phyloP scores from a whole-genome alignment of 2,888 invertebrate species.

The Periphyllus acericola region DNA sequence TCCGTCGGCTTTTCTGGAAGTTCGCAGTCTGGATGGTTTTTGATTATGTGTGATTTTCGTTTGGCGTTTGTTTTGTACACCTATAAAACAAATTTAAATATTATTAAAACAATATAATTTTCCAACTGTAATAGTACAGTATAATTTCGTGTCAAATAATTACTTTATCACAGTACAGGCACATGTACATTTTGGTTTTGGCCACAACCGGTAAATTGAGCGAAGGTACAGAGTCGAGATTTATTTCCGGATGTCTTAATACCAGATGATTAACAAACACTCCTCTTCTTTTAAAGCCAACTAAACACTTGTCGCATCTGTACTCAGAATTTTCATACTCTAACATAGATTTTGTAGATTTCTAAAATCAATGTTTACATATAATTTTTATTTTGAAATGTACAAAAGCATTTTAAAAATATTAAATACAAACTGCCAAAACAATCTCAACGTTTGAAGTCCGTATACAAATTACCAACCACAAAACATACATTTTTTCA shows the following conservation, averaged over 20 bases:
- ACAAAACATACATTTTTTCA: no score
- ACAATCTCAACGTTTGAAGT: neutral
- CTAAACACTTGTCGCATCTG: conserved; percentile 79
- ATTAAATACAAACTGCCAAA: neutral
- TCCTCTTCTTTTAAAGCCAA: conserved; percentile 84
- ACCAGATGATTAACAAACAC: conserved; percentile 88
- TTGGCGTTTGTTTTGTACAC: conserved; percentile 87
- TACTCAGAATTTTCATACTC: conserved; percentile 67
- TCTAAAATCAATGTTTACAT: neutral
- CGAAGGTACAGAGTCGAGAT: conserved; percentile 76
- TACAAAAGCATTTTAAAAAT: neutral
- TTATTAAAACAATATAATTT: neutral
- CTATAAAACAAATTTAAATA: conserved; percentile 65
- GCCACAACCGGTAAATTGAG: conserved; percentile 81
- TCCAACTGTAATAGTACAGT: neutral
- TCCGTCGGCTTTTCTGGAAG: conserved; percentile 68
- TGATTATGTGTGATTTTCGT: conserved; percentile 82
- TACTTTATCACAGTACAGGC: conserved; percentile 83
- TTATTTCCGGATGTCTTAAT: conserved; percentile 77
- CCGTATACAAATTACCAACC: no score
- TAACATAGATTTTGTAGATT: conserved; percentile 34
- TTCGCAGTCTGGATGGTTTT: conserved; percentile 83
- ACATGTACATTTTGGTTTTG: conserved; percentile 82
- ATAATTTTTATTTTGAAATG: neutral
- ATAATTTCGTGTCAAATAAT: neutral